A percentile compares a stretch with the other conserved stretches of the same genome.
These are phyloP conservation scores for Alligator mississippiensis DNA, from an alignment of 2,113 vertebrate species.

Conservation along the genomic window DNA sequence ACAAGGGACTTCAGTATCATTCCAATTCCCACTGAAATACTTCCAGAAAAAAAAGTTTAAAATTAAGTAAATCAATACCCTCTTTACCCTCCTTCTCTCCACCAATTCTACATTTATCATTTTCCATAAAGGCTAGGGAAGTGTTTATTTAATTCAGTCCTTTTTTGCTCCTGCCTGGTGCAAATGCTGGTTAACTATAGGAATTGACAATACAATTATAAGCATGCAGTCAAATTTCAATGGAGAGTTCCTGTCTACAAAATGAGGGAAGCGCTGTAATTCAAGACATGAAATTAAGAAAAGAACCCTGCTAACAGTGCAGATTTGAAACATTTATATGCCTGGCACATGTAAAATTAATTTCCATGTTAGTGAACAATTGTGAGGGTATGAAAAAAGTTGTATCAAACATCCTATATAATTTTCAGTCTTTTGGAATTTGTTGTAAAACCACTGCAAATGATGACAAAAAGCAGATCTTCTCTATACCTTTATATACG, in stretches of 20 bases:
- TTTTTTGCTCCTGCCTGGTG: conserved; percentile 29
- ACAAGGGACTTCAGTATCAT: neutral
- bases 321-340: conserved; percentile 41
- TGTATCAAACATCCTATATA: neutral
- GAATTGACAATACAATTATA: conserved; percentile 56
- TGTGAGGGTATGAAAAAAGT: conserved; percentile 3
- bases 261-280: conserved; percentile 51
- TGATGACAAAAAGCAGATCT: neutral
- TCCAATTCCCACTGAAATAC: conserved; percentile 8
- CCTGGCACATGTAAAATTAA: conserved; percentile 41
- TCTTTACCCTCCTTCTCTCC: neutral
- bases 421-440: neutral
- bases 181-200: conserved; percentile 52
- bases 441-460: neutral
- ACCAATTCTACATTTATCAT: conserved; percentile 49
- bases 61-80: conserved; percentile 47
- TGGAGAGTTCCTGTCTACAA: conserved; percentile 2
- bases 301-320: conserved; percentile 31
- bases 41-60: conserved; percentile 12
- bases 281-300: conserved; percentile 52
- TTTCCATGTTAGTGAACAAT: conserved; percentile 29
- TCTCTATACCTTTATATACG: neutral
- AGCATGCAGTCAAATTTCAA: conserved; percentile 22
- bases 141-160: conserved; percentile 44
- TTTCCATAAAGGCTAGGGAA: conserved; percentile 27